A percentile compares a stretch with the other conserved stretches of the same genome.
These are phyloP conservation scores for Actias luna DNA, from an alignment of 2,888 invertebrate species.

Conservation along the genomic window DNA sequence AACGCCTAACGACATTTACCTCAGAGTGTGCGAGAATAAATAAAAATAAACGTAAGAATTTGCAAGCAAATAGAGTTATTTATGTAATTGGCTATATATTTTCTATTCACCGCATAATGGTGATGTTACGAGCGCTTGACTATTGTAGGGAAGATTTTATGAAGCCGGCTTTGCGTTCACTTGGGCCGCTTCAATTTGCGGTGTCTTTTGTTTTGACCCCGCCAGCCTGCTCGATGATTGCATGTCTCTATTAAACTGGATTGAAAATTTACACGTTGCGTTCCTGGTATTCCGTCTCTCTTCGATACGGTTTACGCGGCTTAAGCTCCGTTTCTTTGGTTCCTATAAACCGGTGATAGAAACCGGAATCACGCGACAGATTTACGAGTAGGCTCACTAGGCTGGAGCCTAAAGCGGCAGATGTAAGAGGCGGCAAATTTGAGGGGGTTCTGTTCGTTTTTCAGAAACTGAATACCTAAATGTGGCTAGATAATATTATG, in stretches of 20 bases:
- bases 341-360: too few relatives aligned
- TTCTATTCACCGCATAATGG: neutral
- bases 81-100: neutral
- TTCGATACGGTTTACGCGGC: neutral
- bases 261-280: neutral
- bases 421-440: too few relatives aligned
- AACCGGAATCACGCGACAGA: too few relatives aligned
- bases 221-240: neutral
- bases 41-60: neutral
- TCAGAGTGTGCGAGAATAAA: neutral
- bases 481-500: too few relatives aligned
- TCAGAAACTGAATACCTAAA: too few relatives aligned
- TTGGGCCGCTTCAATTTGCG: neutral
- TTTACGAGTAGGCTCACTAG: too few relatives aligned
- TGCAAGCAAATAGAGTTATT: neutral
- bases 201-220: neutral
- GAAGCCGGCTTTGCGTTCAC: neutral
- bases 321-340: neutral
- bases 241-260: neutral
- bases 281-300: neutral
- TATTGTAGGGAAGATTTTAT: neutral
- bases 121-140: neutral
- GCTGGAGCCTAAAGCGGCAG: too few relatives aligned
- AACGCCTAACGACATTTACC: too few relatives aligned
- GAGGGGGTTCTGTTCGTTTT: too few relatives aligned